Evolutionary conservation across 2,113 vertebrate species (phyloP).

Genomic region (Nansenia antarctica): DNA sequence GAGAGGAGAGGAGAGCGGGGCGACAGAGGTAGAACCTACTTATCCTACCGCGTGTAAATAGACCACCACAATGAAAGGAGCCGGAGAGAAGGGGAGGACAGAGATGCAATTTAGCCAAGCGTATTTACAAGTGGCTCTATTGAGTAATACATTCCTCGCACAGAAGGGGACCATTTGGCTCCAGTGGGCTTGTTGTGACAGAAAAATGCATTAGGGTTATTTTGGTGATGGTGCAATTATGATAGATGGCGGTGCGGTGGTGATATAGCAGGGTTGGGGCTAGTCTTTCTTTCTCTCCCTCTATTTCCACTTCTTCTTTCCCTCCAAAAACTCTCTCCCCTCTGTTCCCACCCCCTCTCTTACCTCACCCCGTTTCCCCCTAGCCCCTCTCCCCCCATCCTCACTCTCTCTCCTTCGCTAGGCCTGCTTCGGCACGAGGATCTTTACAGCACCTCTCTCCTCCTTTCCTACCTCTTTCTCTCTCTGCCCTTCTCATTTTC

Average conservation of each 20-base stretch:
- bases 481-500: not conserved
- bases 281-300: conserved; percentile 14
- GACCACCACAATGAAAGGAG: conserved; percentile 19
- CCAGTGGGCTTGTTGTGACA: conserved; percentile 59
- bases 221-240: conserved; percentile 64
- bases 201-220: conserved; percentile 67
- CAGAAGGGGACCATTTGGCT: conserved; percentile 64
- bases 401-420: not conserved
- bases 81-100: conserved; percentile 22
- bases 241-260: conserved; percentile 52
- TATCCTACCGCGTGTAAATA: conserved; percentile 32
- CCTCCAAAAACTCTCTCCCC: conserved; percentile 17
- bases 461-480: not conserved
- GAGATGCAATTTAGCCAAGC: conserved; percentile 57
- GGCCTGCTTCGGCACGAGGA: not conserved
- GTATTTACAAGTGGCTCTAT: conserved; percentile 64
- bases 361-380: not conserved
- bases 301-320: not conserved
- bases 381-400: not conserved
- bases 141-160: conserved; percentile 61
- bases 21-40: conserved; percentile 7
- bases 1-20: not conserved
- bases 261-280: conserved; percentile 32
- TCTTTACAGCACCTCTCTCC: no score
- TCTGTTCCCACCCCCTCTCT: no score